phyloP scores from a whole-genome alignment of 2,888 invertebrate species.

The Drosophila mettleri region DNA sequence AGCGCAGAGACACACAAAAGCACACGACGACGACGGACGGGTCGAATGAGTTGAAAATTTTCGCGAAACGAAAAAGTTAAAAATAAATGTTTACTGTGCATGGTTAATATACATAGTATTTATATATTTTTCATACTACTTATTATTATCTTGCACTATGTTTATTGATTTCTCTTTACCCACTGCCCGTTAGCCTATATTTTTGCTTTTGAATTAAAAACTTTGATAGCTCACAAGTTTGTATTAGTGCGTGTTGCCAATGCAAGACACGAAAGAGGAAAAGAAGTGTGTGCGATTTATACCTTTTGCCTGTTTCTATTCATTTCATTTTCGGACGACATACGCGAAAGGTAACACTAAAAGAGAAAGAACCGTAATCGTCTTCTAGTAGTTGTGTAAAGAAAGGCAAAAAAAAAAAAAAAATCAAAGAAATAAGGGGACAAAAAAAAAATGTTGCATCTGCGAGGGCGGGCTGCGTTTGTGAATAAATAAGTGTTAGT shows the following conservation, averaged over 20 bases:
- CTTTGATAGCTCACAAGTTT: slow-evolving; percentile 58
- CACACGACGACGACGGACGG: slow-evolving; percentile 70
- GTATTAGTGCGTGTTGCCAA: slow-evolving; percentile 48
- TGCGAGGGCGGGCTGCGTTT: slow-evolving; percentile 48
- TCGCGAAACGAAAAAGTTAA: slow-evolving; percentile 75
- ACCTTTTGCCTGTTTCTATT: slow-evolving; percentile 57
- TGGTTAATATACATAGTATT: slow-evolving; percentile 55
- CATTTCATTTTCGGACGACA: slow-evolving; percentile 57
- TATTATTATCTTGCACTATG: slow-evolving; percentile 39
- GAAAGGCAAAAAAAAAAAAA: slow-evolving; percentile 54
- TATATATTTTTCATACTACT: slow-evolving; percentile 42
- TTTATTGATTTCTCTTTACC: slow-evolving; percentile 33
- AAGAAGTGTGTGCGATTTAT: slow-evolving; percentile 46
- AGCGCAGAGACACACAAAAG: slow-evolving; percentile 64
- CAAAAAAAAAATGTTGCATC: slow-evolving; percentile 52
- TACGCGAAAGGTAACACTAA: slow-evolving; percentile 66
- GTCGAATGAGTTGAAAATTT: slow-evolving; percentile 77
- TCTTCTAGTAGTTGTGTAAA: slow-evolving; percentile 45
- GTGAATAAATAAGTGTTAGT: slow-evolving; percentile 14
- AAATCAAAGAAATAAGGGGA: slow-evolving; percentile 29
- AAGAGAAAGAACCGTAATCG: slow-evolving; percentile 75
- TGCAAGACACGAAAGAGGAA: slow-evolving; percentile 34
- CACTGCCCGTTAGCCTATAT: slow-evolving; percentile 17
- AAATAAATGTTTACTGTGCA: slow-evolving; percentile 81
- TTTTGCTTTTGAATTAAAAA: slow-evolving; percentile 61